Evolutionary conservation across 2,888 invertebrate species (phyloP), one percentile per base, ranked within the genome.

Genomic region (Eutolmus rufibarbis): DNA sequence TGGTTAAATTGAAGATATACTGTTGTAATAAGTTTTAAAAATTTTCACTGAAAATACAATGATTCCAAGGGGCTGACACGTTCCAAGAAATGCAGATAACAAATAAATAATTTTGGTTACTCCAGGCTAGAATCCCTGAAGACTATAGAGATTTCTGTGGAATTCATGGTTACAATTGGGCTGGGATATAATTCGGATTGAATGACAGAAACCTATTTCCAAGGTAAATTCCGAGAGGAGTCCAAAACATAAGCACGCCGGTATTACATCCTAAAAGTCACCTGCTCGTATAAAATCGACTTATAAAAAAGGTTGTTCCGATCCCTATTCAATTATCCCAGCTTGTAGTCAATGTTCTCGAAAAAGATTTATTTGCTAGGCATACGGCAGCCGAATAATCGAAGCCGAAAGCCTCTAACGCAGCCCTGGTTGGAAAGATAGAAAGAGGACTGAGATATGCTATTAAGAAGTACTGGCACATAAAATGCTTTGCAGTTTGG

Each of bases 321-420:
- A 81, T 81, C 56, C 56, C 56, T 57, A 81, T 81, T 81, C 81
- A 81, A 81, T 81, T 81, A 81, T 81, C 81, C 81, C 51, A 12
- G 81, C 56, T 56, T 56, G 81, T n/a, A 81, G 81, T 81, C 51
- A 81, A 81, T 81, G 81, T 81, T 56, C 51, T 28, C 56, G 81
- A 81, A 81, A 66, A 81, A 81, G 81, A 81, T 81, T 81, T 81
- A 81, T 81, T 81, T 81, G 56, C 34, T 0, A 19, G n/a, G 31
- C 31, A n/a, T n/a, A 81, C 46, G 31, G 34, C 34, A 19, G 51
- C 14, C 9, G 51, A 81, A 56, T 51, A 81, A 81, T 28, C 81
- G 81, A 81, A 81, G 12, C 28, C 66, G 12, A 12, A 57, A 28
- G 81, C n/a, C 34, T 28, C 16, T 16, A 57, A 81, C 12, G 34